Conservation (phyloP, 2,888 invertebrate species). For the Harpalus rubripes region DNA sequence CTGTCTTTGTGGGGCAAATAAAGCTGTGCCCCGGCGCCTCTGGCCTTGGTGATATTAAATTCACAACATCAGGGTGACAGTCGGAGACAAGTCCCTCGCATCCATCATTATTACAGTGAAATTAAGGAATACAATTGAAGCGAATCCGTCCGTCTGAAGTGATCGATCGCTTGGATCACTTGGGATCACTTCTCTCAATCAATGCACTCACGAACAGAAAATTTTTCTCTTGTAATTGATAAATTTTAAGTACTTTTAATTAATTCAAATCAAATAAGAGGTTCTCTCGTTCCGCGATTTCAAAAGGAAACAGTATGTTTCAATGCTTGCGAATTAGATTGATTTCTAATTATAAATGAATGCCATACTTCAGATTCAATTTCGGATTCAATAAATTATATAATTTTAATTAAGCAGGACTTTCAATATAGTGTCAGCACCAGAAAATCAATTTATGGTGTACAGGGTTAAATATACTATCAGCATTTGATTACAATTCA, state of each 20-base stretch:
- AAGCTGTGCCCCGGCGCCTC: background rate
- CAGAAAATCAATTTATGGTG: too few relatives aligned
- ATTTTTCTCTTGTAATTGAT: constrained; percentile 24
- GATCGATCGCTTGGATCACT: constrained; percentile 50
- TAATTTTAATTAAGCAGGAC: constrained; percentile 28
- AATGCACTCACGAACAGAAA: constrained; percentile 2
- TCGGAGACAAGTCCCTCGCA: constrained; percentile 55
- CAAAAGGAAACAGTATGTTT: constrained; percentile 8
- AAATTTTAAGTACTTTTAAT: constrained; percentile 34
- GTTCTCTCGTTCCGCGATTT: background rate
- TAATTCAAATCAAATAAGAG: constrained; percentile 34
- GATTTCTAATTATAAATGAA: constrained; percentile 49
- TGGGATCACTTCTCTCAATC: constrained; percentile 27
- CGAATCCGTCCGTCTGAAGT: constrained; percentile 50
- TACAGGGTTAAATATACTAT: too few relatives aligned
- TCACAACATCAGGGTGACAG: constrained; percentile 53
- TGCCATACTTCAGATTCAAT: constrained; percentile 20
- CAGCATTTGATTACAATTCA: too few relatives aligned
- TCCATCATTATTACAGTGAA: constrained; percentile 66
- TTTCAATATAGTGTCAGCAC: background rate
- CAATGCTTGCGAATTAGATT: constrained; percentile 35
- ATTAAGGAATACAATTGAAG: constrained; percentile 65
- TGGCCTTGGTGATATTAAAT: constrained; percentile 50
- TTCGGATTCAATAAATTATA: constrained; percentile 31
- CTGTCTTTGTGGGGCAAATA: background rate